Percentiles rank a stretch among this genome's conserved stretches.
Evolutionary conservation across 2,113 vertebrate genomes (phyloP).

Genomic region (Illadopsis cleaveri): DNA sequence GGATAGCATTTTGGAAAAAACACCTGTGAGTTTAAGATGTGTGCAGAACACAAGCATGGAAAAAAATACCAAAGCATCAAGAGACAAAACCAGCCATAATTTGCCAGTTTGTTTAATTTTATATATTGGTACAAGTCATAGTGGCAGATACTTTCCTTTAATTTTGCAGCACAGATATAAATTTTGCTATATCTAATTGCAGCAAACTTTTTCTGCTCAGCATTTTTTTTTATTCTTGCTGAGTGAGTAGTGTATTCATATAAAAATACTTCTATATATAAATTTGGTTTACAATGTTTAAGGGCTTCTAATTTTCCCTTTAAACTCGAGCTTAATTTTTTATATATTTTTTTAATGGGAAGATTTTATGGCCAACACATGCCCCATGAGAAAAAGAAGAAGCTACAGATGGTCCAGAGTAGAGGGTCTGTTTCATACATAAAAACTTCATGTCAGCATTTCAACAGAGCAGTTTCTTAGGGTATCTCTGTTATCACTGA

Average conservation of each 20-base stretch:
- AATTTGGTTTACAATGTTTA: slow-evolving; percentile 15
- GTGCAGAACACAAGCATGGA: neutral
- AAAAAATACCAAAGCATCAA: neutral
- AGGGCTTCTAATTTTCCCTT: slow-evolving; percentile 4
- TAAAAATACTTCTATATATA: neutral
- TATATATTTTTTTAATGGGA: slow-evolving; percentile 11
- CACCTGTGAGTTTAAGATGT: neutral
- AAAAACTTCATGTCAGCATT: slow-evolving; percentile 77
- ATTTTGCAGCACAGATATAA: neutral
- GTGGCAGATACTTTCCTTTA: neutral
- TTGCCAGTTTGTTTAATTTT: neutral
- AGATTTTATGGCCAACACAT: slow-evolving; percentile 44
- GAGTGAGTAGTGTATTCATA: neutral
- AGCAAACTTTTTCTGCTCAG: neutral
- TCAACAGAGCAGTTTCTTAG: slow-evolving; percentile 70
- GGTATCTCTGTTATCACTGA: slow-evolving; percentile 79
- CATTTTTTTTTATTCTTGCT: slow-evolving; percentile 28
- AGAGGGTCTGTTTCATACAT: slow-evolving; percentile 67
- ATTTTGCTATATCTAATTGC: neutral
- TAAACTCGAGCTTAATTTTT: neutral
- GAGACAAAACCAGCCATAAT: neutral
- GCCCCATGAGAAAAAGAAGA: slow-evolving; percentile 46
- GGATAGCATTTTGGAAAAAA: neutral
- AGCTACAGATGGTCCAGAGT: slow-evolving; percentile 66
- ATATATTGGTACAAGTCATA: neutral